Evolutionary conservation across 2,888 invertebrate species (phyloP).

Genomic region (Rambutsinella grinnellia): DNA sequence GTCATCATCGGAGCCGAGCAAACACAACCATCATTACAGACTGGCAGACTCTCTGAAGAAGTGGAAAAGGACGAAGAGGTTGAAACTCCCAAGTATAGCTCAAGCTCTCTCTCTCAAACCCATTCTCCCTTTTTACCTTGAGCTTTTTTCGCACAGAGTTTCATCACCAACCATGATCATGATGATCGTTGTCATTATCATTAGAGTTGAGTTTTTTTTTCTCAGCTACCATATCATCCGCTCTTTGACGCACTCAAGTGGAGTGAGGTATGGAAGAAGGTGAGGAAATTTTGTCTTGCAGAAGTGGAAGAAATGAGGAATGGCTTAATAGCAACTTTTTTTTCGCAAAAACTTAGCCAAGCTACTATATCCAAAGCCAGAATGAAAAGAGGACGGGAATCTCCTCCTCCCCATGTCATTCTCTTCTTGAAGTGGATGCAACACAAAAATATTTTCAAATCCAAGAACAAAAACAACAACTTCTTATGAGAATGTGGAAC

Average conservation of each 20-base stretch:
- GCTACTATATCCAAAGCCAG: no score
- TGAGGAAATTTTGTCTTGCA: neutral
- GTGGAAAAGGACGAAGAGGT: neutral
- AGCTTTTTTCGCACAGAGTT: no score
- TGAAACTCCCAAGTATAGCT: neutral
- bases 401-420: neutral
- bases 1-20: neutral
- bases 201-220: neutral
- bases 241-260: neutral
- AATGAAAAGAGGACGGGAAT: neutral
- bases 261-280: neutral
- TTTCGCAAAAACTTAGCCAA: no score
- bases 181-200: neutral
- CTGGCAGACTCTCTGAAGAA: no score
- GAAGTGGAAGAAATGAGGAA: no score
- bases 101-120: neutral
- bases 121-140: neutral
- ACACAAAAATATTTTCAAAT: neutral
- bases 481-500: neutral
- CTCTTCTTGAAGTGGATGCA: neutral
- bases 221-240: neutral
- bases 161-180: no score
- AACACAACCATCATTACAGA: no score
- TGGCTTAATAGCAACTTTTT: no score
- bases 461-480: neutral